A percentile compares a stretch with the other conserved stretches of the same genome.
phyloP scores from a whole-genome alignment of 2,888 invertebrate genomes.

The Stenotaenia linearis region DNA sequence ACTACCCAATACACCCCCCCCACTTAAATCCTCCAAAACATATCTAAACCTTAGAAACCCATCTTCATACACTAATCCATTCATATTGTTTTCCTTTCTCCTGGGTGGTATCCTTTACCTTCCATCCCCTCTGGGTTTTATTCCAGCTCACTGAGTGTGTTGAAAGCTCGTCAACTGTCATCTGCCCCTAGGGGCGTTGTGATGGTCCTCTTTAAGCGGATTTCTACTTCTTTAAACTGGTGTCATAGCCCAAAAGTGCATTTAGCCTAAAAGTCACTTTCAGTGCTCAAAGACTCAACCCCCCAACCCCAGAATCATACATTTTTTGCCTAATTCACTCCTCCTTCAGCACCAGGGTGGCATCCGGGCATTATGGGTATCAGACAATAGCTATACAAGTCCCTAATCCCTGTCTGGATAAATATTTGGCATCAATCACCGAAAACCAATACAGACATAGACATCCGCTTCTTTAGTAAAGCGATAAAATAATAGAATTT shows the following conservation, averaged over 20 bases:
- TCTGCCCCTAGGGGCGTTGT: slow-evolving; percentile 17
- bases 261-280: slow-evolving; percentile 11
- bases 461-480: too few species aligned
- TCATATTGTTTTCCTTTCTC: not conserved
- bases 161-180: slow-evolving; percentile 15
- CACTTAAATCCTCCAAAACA: too few species aligned
- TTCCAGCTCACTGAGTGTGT: slow-evolving; percentile 5
- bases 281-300: not conserved
- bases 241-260: slow-evolving; percentile 14
- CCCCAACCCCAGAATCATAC: not conserved
- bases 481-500: too few species aligned
- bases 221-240: slow-evolving; percentile 21
- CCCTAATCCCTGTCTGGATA: not conserved
- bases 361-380: not conserved
- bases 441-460: too few species aligned
- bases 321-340: not conserved
- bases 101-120: not conserved
- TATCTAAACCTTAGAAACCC: too few species aligned
- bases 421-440: too few species aligned
- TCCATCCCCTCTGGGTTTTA: not conserved
- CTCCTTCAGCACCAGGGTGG: not conserved
- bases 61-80: not conserved
- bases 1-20: too few species aligned
- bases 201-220: slow-evolving; percentile 28
- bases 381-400: not conserved